phyloP scores from a whole-genome alignment of 1,140 invertebrate species.

The Gonioctena quinquepunctata region DNA sequence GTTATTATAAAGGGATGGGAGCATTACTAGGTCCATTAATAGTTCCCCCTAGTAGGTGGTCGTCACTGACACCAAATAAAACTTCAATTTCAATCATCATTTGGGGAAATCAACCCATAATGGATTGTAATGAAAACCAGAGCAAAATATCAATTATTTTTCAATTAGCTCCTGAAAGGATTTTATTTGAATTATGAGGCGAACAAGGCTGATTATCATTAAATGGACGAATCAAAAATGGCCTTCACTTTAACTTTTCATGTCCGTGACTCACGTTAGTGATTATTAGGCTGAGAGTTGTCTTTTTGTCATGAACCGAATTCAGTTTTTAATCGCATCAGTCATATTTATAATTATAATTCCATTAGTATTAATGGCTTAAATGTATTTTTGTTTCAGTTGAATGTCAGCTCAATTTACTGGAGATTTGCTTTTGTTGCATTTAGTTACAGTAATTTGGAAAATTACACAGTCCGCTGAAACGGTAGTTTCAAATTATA shows the following conservation, averaged over 20 bases:
- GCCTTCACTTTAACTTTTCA: slow-evolving; percentile 16
- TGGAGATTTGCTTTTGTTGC: slow-evolving; percentile 15
- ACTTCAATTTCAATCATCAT: neutral
- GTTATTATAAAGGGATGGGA: no score
- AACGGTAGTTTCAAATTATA: slow-evolving; percentile 22
- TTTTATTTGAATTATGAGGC: neutral
- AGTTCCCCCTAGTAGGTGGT: no score
- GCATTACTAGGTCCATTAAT: no score
- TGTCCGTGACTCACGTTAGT: slow-evolving; percentile 1
- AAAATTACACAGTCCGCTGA: slow-evolving; percentile 15
- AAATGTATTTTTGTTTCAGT: slow-evolving; percentile 26
- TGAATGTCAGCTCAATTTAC: slow-evolving; percentile 22
- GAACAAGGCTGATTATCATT: slow-evolving; percentile 19
- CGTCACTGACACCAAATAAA: no score
- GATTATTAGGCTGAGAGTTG: neutral
- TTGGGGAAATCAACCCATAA: neutral
- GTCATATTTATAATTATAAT: slow-evolving; percentile 21
- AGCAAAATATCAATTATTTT: slow-evolving; percentile 16
- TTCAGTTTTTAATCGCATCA: slow-evolving; percentile 22
- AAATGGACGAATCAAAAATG: slow-evolving; percentile 23
- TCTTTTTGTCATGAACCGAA: slow-evolving; percentile 6
- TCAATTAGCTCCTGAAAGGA: slow-evolving; percentile 1
- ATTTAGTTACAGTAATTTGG: slow-evolving; percentile 26
- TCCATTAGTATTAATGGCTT: slow-evolving; percentile 27
- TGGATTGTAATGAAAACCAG: neutral